phyloP scores from a whole-genome alignment of 2,113 vertebrate genomes.

The Laticauda laticaudata region DNA sequence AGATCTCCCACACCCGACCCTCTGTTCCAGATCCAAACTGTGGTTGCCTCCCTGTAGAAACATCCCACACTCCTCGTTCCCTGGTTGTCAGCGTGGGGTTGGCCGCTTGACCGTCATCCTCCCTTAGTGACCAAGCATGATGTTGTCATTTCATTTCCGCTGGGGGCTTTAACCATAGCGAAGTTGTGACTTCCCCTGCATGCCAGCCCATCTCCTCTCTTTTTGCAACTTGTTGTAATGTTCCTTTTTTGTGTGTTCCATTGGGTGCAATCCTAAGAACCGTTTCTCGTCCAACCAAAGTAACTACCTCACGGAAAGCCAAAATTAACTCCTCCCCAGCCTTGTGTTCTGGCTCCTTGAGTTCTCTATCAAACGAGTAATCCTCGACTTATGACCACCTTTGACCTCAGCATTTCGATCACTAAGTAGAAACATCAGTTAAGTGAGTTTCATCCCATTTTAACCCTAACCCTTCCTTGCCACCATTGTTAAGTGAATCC shows the following conservation, averaged over 20 bases:
- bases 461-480: no score
- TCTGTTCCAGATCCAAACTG: conserved; percentile 30
- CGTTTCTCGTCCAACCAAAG: conserved; percentile 57
- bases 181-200: conserved; percentile 32
- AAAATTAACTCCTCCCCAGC: not conserved
- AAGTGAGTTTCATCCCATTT: no score
- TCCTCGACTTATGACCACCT: no score
- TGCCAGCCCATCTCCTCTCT: conserved; percentile 40
- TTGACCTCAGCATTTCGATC: not conserved
- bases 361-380: no score
- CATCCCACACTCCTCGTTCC: not conserved
- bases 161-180: conserved; percentile 12
- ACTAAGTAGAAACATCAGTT: no score
- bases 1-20: conserved; percentile 54
- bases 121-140: not conserved
- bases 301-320: conserved; percentile 15
- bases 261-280: conserved; percentile 53
- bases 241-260: not conserved
- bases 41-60: conserved; percentile 37
- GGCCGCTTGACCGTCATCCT: conserved; percentile 27
- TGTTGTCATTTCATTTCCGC: conserved; percentile 23
- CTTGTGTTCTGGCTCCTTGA: no score
- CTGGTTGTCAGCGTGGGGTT: conserved; percentile 3
- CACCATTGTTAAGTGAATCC: no score
- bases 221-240: not conserved